Evolutionary conservation across 2,113 vertebrate genomes (phyloP), one percentile per base, ranked within the genome.

Genomic region (Percina caprodes): DNA sequence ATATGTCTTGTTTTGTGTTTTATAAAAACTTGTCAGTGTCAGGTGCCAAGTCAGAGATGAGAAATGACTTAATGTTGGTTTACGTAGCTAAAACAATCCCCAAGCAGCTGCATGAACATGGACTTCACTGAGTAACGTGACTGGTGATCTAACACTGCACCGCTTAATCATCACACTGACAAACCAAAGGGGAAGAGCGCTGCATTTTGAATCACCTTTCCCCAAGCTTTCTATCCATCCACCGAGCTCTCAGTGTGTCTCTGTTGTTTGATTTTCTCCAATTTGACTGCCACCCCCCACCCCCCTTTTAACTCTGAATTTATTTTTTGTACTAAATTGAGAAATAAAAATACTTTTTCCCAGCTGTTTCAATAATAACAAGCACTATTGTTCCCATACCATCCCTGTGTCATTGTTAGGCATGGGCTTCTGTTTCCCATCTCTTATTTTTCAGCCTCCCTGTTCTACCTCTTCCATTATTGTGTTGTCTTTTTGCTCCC

Each of bases 401-500:
- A 30, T 68, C 35, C 5, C n/a, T 24, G 30, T 21, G 13, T 72
- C 56, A 54, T 62, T 62, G 35, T 65, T 52, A 6, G 51, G 7
- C 21, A 4, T 13, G 14, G 11, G 16, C 1, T 52, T 61, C 74
- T 62, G 19, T 54, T 49, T 48, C 60, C 9, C 18, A 3, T 49
- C 13, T 75, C 15, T 1, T 19, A 5, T 80, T 74, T 77, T 48
- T n/a, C 54, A 13, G 1, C 61, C 33, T 62, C 46, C 24, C 15
- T 63, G 33, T 74, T 72, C 35, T 48, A 46, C 30, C 33, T 70
- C 35, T 35, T 74, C 71, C 48, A 77, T 85, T 88, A 75, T 69
- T n/a, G 1, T 62, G 19, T 51, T 54, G 33, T 65, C 46, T 79
- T 70, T 51, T 48, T 12, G 0, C 39, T 80, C 18, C 24, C 23